These are phyloP conservation scores for Desmophyllum pertusum DNA, from an alignment of 92 coral and sea anemone genomes.

Conservation along the genomic window DNA sequence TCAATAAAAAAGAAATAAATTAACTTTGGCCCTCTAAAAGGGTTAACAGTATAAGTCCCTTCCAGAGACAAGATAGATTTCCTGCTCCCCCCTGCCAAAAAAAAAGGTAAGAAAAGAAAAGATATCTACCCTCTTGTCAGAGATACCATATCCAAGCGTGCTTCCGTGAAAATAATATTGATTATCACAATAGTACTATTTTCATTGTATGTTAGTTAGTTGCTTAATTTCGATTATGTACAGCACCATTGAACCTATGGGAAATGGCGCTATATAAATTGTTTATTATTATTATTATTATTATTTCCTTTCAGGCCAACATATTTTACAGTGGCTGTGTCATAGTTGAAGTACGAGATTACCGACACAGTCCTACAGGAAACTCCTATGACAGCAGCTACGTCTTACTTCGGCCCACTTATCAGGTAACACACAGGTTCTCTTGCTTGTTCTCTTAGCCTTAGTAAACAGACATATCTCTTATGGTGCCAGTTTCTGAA, in stretches of 20 bases:
- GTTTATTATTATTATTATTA: too few relatives aligned
- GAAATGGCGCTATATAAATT: too few relatives aligned
- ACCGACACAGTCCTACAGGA: conserved; percentile 76
- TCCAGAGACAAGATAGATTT: background rate
- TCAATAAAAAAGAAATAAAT: too few relatives aligned
- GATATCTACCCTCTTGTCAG: background rate
- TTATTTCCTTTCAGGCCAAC: conserved; percentile 65
- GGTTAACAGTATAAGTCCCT: background rate
- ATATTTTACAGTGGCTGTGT: conserved; percentile 99
- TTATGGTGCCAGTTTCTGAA: too few relatives aligned
- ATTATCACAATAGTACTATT: background rate
- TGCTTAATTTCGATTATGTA: too few relatives aligned
- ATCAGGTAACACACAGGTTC: conserved; percentile 66
- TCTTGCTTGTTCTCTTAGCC: too few relatives aligned
- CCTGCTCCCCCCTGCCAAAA: background rate
- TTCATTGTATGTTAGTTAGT: too few relatives aligned
- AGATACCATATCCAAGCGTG: background rate
- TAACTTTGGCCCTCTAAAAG: background rate
- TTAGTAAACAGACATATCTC: too few relatives aligned
- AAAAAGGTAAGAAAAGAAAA: too few relatives aligned
- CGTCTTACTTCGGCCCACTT: conserved; percentile 91
- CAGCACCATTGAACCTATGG: too few relatives aligned
- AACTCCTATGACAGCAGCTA: conserved; percentile 83
- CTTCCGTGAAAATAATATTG: background rate
- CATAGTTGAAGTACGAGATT: conserved; percentile 96